Base-by-base conservation (phyloP, 2,113 vertebrate species). In the Thomomys bottae region DNA sequence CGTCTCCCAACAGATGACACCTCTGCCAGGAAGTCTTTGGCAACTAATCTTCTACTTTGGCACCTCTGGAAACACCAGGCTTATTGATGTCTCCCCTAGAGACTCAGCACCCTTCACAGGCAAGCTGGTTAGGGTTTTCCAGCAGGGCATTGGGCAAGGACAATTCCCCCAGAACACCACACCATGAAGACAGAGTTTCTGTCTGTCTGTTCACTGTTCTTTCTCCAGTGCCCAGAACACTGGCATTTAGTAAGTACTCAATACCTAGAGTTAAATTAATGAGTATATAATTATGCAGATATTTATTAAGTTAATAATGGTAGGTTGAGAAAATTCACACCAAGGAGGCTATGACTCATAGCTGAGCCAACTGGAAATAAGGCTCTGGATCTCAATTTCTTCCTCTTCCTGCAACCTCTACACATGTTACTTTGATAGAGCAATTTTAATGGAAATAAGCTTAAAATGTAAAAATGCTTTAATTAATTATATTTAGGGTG, bases 401-500 rank as follows among this genome's bases (percentile, higher is more conserved):
- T 26, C n/a, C 15, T 90, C 72, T 70, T 80, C 84, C 57, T 30
- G 6, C 14, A 21, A 36, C 18, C 80, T 92, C 87, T 81, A 93
- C 84, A 77, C 34, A 73, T 63, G 2, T 45, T 32, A 49, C 24
- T 59, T 92, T 81, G 76, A 87, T 21, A 32, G 78, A 54, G 14
- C 24, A 57, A 24, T 80, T 80, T 86, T 87, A 89, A 36, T 87
- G 63, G 72, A 93, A 88, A 78, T 70, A 84, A 80, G 79, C n/a
- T 45, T 83, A 66, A 38, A 77, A 90, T 49, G 42, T 67, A 73
- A 57, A 88, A 79, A 34, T 88, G 82, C 86, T 18, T 40, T 64
- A 59, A 96, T 92, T 90, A 93, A 94, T 91, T 92, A 67, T 80
- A 57, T 28, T 81, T 64, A 10, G 84, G 75, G 54, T 87, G 30